These are phyloP conservation scores for Slavum lentiscoides DNA, from an alignment of 2,888 invertebrate species.

Conservation along the genomic window DNA sequence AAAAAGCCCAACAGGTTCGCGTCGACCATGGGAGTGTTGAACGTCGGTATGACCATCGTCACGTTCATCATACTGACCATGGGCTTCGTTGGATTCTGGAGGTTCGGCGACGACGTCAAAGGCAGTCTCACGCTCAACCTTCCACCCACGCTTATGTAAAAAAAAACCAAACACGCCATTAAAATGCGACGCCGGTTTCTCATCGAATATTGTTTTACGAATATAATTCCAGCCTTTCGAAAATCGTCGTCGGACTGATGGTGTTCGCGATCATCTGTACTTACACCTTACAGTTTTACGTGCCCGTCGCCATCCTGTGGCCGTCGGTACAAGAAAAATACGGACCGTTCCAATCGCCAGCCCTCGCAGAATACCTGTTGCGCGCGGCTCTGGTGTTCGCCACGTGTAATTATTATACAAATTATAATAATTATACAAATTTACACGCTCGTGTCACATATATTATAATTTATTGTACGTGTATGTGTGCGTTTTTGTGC, in stretches of 20 bases:
- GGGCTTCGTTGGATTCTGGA: conserved; percentile 85
- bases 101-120: conserved; percentile 79
- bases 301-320: conserved; percentile 88
- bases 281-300: conserved; percentile 87
- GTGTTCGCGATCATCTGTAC: conserved; percentile 84
- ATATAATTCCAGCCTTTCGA: conserved; percentile 68
- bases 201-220: no score
- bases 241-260: conserved; percentile 81
- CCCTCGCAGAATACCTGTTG: conserved; percentile 71
- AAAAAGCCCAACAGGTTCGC: conserved; percentile 75
- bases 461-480: not conserved
- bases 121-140: conserved; percentile 90
- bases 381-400: conserved; percentile 74
- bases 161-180: conserved; percentile 40
- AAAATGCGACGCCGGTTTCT: not conserved
- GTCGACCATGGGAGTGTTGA: conserved; percentile 80
- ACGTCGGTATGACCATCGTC: conserved; percentile 84
- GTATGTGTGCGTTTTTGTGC: conserved; percentile 39
- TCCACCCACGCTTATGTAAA: conserved; percentile 60
- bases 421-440: not conserved
- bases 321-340: conserved; percentile 67
- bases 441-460: not conserved
- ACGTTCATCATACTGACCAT: conserved; percentile 76
- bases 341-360: conserved; percentile 64
- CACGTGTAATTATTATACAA: conserved; percentile 72